phyloP scores from a whole-genome alignment of 2,797 vertebrate genomes.

The Cyclopterus lumpus region DNA sequence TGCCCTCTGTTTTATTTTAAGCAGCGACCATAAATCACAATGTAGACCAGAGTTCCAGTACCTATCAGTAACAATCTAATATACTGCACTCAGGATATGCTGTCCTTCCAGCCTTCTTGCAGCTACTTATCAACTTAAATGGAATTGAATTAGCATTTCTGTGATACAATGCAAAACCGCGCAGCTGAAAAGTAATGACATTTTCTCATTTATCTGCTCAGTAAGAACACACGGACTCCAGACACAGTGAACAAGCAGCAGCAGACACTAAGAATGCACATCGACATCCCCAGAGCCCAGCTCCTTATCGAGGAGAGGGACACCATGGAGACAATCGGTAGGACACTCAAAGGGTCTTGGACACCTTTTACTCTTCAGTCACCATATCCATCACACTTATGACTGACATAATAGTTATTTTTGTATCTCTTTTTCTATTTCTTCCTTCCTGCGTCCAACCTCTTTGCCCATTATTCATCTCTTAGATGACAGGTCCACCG shows the following conservation, averaged over 20 bases:
- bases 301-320: slow-evolving; percentile 99
- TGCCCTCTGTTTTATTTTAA: slow-evolving; percentile 58
- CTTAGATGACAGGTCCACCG: slow-evolving; percentile 96
- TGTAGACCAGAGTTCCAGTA: slow-evolving; percentile 38
- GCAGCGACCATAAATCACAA: slow-evolving; percentile 66
- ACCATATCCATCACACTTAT: not conserved
- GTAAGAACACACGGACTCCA: slow-evolving; percentile 97
- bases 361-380: not conserved
- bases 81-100: slow-evolving; percentile 29
- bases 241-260: slow-evolving; percentile 98
- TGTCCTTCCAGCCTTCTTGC: slow-evolving; percentile 42
- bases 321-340: slow-evolving; percentile 99
- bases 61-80: slow-evolving; percentile 65
- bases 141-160: slow-evolving; percentile 62
- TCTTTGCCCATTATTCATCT: not conserved
- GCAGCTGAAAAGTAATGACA: slow-evolving; percentile 39
- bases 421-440: not conserved
- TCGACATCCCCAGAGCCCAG: slow-evolving; percentile 98
- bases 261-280: slow-evolving; percentile 97
- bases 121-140: slow-evolving; percentile 67
- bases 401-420: not conserved
- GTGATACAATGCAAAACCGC: slow-evolving; percentile 47
- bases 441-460: not conserved
- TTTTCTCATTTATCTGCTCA: slow-evolving; percentile 71
- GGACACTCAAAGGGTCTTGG: not conserved